Evolutionary conservation across 1,140 invertebrate genomes (phyloP).

Genomic region (Pachyrhynchus sulphureomaculatus): DNA sequence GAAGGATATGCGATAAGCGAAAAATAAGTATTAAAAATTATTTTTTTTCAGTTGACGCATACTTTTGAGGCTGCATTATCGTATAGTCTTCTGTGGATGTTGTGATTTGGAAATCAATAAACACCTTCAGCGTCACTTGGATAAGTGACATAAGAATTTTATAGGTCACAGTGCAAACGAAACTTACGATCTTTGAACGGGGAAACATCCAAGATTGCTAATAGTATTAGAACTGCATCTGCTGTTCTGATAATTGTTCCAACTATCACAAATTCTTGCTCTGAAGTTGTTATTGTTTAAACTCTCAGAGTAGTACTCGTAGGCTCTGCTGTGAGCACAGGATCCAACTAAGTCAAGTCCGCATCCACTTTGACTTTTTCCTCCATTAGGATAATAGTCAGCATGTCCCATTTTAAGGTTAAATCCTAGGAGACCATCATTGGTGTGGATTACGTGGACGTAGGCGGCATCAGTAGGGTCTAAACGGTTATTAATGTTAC

Average conservation of each 20-base stretch:
- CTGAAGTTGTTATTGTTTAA: slow-evolving; percentile 43
- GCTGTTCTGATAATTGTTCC: slow-evolving; percentile 56
- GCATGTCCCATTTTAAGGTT: slow-evolving; percentile 63
- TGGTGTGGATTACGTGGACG: slow-evolving; percentile 67
- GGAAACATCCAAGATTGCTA: slow-evolving; percentile 58
- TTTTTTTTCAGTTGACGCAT: too few species aligned
- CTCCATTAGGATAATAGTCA: slow-evolving; percentile 73
- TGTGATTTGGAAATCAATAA: too few species aligned
- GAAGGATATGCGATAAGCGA: too few species aligned
- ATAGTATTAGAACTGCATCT: slow-evolving; percentile 55
- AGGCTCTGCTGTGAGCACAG: slow-evolving; percentile 61
- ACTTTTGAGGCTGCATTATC: too few species aligned
- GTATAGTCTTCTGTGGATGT: too few species aligned
- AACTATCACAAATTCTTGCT: slow-evolving; percentile 58
- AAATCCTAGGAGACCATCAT: slow-evolving; percentile 61
- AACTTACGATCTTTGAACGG: slow-evolving; percentile 49
- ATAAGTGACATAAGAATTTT: too few species aligned
- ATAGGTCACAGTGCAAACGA: too few species aligned
- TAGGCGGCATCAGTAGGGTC: slow-evolving; percentile 62
- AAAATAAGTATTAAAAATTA: too few species aligned
- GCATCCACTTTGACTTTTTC: slow-evolving; percentile 68
- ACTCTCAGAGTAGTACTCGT: slow-evolving; percentile 54
- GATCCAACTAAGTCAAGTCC: slow-evolving; percentile 51
- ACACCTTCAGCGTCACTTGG: too few species aligned
- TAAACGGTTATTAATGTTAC: slow-evolving; percentile 55